Percentiles rank a stretch among this genome's conserved stretches.
These are phyloP conservation scores for Scomber colias DNA, from an alignment of 2,113 vertebrate species.

Conservation along the genomic window DNA sequence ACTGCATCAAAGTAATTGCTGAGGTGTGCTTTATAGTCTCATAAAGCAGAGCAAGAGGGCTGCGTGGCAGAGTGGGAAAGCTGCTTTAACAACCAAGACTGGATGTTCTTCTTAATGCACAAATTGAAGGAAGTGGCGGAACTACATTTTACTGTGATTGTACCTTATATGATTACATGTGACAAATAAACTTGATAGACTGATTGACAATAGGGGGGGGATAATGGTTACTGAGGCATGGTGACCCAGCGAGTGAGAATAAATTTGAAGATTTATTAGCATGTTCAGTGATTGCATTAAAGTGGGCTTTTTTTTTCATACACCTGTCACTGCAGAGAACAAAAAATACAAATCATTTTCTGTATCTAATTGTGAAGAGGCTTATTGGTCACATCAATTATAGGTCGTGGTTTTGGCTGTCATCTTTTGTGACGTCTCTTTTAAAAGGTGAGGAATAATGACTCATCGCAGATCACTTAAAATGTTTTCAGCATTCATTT, in stretches of 20 bases:
- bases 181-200: too few species aligned
- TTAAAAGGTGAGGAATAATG: constrained; percentile 17
- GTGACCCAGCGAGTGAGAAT: neutral
- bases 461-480: neutral
- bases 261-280: neutral
- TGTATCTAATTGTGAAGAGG: constrained; percentile 7
- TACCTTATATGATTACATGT: too few species aligned
- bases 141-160: too few species aligned
- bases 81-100: neutral
- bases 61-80: constrained; percentile 1
- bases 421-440: constrained; percentile 2
- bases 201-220: neutral
- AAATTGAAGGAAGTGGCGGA: neutral
- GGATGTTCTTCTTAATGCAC: too few species aligned
- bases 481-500: constrained; percentile 16
- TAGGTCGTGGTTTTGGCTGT: neutral
- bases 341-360: neutral
- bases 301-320: too few species aligned
- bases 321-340: too few species aligned
- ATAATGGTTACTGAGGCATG: neutral
- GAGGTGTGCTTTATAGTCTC: constrained; percentile 31
- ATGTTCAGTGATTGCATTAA: neutral
- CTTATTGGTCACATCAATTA: constrained; percentile 20
- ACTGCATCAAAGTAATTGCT: constrained; percentile 22
- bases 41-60: constrained; percentile 9